Evolutionary conservation across 2,888 invertebrate genomes (phyloP), one percentile per base, ranked within the genome.

Genomic region (Cephus sareptanus): DNA sequence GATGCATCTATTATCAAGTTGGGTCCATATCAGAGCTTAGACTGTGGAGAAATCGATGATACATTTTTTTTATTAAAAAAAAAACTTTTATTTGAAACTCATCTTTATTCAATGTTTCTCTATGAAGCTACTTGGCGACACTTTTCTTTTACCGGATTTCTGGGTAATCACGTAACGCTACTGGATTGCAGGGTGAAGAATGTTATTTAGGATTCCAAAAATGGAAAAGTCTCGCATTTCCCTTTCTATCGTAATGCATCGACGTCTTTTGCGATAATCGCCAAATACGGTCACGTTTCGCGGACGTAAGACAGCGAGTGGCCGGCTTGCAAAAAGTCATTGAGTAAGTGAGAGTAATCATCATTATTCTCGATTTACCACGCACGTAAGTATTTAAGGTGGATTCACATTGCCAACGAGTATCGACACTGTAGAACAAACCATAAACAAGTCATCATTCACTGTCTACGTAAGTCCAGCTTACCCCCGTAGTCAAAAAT

Each of bases 321-420:
- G 40, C 30, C 73, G 71, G 74, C 12, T 80, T 80, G 80, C 81
- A 80, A 85, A 79, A 79, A 78, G 35, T 79, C 76, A 81, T 82
- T 81, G 81, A 75, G 81, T 82, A 79, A 82, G 85, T 74, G 81
- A 83, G 80, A 84, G 80, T 81, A 79, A 83, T 83, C 82, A 82
- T 83, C 84, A 75, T 81, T 79, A 79, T 81, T 75, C 78, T 78
- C 34, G 75, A 69, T 75, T 81, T 76, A 75, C 75, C 77, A 73
- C 76, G 76, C 40, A 69, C 75, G 69, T 69, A 74, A 70, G 77
- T 31, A n/a, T 74, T 73, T 70, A 31, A 69, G 76, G 75, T 71
- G 71, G 76, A 75, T 30, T 79, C 68, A 37, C 75, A 76, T 76
- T 82, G 71, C 13, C 40, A 2, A 37, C 15, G 12, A 76, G 76